Percentiles rank a stretch among this genome's conserved stretches.
Conservation (phyloP, 2,797 vertebrate species). For the Naso thynnoides region DNA sequence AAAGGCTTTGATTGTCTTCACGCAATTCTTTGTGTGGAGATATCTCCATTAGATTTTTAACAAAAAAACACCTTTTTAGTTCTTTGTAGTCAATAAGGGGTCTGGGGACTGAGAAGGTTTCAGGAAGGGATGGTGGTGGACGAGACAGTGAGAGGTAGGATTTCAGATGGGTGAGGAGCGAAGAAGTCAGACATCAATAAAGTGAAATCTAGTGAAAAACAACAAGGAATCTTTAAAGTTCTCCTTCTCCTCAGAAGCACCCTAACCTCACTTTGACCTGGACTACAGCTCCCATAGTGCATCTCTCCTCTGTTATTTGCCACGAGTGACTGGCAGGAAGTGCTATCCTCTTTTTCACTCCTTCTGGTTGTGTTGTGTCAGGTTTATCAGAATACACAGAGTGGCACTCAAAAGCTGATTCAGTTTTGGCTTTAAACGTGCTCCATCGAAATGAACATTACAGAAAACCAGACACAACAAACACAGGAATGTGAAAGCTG, state of each 20-base stretch:
- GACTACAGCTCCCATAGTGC: constrained; percentile 66
- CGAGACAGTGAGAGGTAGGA: constrained; percentile 48
- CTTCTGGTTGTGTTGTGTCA: constrained; percentile 47
- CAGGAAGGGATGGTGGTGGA: constrained; percentile 28
- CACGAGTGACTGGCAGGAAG: constrained; percentile 37
- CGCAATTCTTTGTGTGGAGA: constrained; percentile 78
- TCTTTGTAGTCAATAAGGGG: constrained; percentile 33
- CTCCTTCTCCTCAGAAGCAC: constrained; percentile 46
- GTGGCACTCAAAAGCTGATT: constrained; percentile 22
- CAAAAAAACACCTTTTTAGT: constrained; percentile 41
- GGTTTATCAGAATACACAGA: constrained; percentile 42
- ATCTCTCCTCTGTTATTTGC: constrained; percentile 48
- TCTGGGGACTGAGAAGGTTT: constrained; percentile 13
- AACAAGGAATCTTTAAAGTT: constrained; percentile 48
- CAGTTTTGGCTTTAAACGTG: constrained; percentile 52
- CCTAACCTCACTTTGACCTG: constrained; percentile 42
- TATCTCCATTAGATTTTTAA: constrained; percentile 44
- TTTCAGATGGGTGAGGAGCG: constrained; percentile 44
- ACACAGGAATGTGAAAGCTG: constrained; percentile 54
- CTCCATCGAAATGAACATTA: constrained; percentile 38
- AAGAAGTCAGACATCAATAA: constrained; percentile 52
- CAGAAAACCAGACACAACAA: constrained; percentile 59
- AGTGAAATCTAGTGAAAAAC: constrained; percentile 73
- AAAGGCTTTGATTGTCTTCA: constrained; percentile 82
- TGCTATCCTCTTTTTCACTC: constrained; percentile 21